Evolutionary conservation across 2,888 invertebrate genomes (phyloP).

Genomic region (Metellina segmentata): DNA sequence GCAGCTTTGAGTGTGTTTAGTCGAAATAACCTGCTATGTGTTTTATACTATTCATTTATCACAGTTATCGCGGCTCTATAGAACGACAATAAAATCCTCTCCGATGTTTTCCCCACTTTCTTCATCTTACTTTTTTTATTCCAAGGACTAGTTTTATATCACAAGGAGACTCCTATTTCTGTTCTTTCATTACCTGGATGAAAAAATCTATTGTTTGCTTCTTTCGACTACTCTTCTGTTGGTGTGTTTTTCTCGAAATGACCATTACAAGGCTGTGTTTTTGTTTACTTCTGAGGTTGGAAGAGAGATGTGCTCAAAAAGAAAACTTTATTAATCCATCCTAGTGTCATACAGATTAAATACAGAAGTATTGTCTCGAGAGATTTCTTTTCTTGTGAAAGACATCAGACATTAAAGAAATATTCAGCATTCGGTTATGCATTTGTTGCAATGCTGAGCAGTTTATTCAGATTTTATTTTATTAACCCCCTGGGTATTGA

Average conservation of each 20-base stretch:
- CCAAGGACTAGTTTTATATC: constrained; percentile 31
- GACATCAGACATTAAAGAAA: too few relatives aligned
- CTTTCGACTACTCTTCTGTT: background rate
- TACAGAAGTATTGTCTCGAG: too few relatives aligned
- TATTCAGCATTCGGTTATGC: too few relatives aligned
- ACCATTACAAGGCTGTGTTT: constrained; percentile 12
- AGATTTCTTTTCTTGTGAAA: too few relatives aligned
- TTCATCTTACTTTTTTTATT: constrained; percentile 14
- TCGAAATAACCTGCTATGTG: constrained; percentile 47
- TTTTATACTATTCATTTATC: constrained; percentile 55
- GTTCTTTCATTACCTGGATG: constrained; percentile 7
- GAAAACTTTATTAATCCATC: too few relatives aligned
- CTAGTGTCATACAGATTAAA: too few relatives aligned
- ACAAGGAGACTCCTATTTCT: constrained; percentile 1
- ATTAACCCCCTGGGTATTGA: too few relatives aligned
- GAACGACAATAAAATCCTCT: constrained; percentile 13
- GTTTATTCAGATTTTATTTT: too few relatives aligned
- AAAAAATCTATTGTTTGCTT: constrained; percentile 16
- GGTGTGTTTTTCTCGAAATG: constrained; percentile 7
- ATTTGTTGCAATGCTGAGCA: too few relatives aligned
- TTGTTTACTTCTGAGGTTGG: constrained; percentile 37
- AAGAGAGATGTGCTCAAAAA: constrained; percentile 1
- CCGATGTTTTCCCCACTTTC: constrained; percentile 1
- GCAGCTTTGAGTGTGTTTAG: constrained; percentile 36
- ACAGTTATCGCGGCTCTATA: constrained; percentile 41